Percentiles rank a stretch among this genome's conserved stretches.
Conservation (phyloP, 1,140 invertebrate species). For the Papilio glaucus region DNA sequence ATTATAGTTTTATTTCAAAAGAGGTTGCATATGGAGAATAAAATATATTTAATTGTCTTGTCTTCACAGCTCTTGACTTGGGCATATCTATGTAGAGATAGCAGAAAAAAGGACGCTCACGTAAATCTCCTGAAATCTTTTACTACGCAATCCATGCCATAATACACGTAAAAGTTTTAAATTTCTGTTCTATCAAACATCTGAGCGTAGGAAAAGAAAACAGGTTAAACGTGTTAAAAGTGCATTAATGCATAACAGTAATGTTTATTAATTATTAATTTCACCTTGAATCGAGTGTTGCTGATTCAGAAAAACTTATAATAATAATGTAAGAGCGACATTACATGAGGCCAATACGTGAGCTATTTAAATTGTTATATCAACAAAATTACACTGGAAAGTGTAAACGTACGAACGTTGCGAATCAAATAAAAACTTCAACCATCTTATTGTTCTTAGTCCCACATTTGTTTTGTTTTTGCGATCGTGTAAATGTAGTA, state of each 20-base stretch:
- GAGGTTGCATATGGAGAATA: not conserved
- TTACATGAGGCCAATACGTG: constrained; percentile 68
- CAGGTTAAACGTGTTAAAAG: constrained; percentile 12
- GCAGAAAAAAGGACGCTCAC: not conserved
- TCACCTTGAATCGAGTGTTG: constrained; percentile 36
- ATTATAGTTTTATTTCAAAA: not conserved
- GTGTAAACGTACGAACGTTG: constrained; percentile 55
- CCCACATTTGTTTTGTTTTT: not conserved
- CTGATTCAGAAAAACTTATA: constrained; percentile 39
- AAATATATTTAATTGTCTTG: too few species aligned
- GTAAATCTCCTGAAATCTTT: not conserved
- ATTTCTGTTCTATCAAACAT: not conserved
- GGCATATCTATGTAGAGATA: not conserved
- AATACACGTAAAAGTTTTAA: too few species aligned
- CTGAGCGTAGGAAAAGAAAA: not conserved
- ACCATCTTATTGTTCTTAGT: not conserved
- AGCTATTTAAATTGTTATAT: constrained; percentile 56
- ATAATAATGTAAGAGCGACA: constrained; percentile 40
- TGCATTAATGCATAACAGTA: not conserved
- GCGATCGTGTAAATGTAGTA: not conserved
- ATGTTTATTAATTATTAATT: constrained; percentile 29
- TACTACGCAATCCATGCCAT: too few species aligned
- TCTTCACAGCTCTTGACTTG: not conserved
- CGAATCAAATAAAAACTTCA: constrained; percentile 38
- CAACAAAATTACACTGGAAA: constrained; percentile 72